phyloP scores from a whole-genome alignment of 2,888 invertebrate species.

The Hipparchia sbordonii region DNA sequence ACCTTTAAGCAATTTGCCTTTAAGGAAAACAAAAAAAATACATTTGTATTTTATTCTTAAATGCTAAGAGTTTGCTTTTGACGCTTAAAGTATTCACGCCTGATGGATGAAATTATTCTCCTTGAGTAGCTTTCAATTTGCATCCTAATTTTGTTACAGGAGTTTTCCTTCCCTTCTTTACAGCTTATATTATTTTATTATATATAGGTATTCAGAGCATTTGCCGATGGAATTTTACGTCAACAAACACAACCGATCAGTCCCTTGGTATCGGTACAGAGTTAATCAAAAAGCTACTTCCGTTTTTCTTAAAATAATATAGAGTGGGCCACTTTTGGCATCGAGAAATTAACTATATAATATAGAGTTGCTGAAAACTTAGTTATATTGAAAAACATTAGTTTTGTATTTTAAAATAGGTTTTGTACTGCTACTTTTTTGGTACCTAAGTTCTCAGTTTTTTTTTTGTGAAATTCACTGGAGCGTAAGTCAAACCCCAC shows the following conservation, averaged over 20 bases:
- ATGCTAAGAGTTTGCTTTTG: constrained; percentile 17
- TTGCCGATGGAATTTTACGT: background rate
- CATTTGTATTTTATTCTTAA: constrained; percentile 7
- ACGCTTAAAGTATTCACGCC: constrained; percentile 23
- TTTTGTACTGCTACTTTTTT: too few relatives aligned
- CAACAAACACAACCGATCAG: background rate
- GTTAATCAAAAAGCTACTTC: background rate
- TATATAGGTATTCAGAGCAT: background rate
- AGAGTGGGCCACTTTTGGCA: too few relatives aligned
- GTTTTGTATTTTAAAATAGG: too few relatives aligned
- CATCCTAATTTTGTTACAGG: constrained; percentile 28
- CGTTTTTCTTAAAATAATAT: too few relatives aligned
- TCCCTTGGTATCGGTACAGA: too few relatives aligned
- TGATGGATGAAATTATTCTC: constrained; percentile 30
- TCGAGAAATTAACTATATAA: too few relatives aligned
- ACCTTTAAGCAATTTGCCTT: constrained; percentile 4
- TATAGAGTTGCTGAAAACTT: too few relatives aligned
- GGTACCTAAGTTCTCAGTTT: too few relatives aligned
- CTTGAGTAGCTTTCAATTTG: constrained; percentile 32
- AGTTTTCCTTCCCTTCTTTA: constrained; percentile 5
- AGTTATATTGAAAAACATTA: too few relatives aligned
- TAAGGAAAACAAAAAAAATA: background rate
- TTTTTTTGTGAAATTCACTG: too few relatives aligned
- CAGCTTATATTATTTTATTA: constrained; percentile 8
- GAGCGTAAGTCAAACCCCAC: too few relatives aligned